A percentile compares a stretch with the other conserved stretches of the same genome.
These are phyloP conservation scores for Actinia equina DNA, from an alignment of 64 coral and sea anemone species.

Conservation along the genomic window DNA sequence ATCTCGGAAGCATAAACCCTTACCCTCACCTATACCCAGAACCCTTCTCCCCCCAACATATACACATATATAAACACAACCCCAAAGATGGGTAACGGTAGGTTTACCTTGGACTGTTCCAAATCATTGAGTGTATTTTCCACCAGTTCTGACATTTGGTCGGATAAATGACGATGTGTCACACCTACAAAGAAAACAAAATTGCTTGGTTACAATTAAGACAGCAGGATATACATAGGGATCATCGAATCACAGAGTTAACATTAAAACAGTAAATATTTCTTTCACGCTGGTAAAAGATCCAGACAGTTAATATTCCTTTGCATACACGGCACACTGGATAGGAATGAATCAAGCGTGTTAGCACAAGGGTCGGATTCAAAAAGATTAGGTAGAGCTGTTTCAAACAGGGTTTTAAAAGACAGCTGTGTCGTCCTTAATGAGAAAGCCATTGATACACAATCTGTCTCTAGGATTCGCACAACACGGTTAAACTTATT, in stretches of 20 bases:
- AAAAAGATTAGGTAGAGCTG: not conserved
- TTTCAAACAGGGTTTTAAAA: not conserved
- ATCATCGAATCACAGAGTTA: not conserved
- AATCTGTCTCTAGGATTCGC: too few species aligned
- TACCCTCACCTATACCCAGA: too few species aligned
- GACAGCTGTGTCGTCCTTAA: too few species aligned
- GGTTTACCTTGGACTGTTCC: constrained; percentile 80
- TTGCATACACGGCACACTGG: not conserved
- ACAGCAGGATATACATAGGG: not conserved
- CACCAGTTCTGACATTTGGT: constrained; percentile 97
- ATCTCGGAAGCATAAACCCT: too few species aligned
- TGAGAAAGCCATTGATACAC: too few species aligned
- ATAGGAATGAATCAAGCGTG: not conserved
- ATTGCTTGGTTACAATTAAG: not conserved
- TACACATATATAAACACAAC: too few species aligned
- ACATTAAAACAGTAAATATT: not conserved
- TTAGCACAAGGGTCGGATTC: not conserved
- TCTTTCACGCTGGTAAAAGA: not conserved
- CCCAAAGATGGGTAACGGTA: not conserved
- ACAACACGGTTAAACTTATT: too few species aligned
- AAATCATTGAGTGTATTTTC: constrained; percentile 95
- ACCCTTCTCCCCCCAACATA: too few species aligned
- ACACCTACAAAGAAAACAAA: constrained; percentile 41
- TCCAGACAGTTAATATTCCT: constrained; percentile 12
- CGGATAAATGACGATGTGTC: constrained; percentile 87